A percentile compares a stretch with the other conserved stretches of the same genome.
Conservation (phyloP, 2,888 invertebrate species). For the Tachina fera region DNA sequence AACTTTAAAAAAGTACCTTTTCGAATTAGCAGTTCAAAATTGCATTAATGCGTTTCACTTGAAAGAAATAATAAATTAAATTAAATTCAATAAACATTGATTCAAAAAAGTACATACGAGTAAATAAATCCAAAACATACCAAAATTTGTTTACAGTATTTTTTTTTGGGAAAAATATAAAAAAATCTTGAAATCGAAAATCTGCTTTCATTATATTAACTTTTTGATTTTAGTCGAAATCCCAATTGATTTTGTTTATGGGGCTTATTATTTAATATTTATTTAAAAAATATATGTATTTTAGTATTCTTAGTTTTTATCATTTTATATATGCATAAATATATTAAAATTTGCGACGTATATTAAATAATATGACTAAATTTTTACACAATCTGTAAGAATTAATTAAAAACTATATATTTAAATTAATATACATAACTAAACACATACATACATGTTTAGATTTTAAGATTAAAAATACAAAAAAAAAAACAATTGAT, state of each 20-base stretch:
- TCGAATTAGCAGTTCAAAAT: slow-evolving; percentile 82
- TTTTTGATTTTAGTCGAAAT: slow-evolving; percentile 23
- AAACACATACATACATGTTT: slow-evolving; percentile 43
- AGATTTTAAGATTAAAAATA: slow-evolving; percentile 55
- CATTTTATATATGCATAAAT: slow-evolving; percentile 18
- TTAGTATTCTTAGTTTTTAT: slow-evolving; percentile 26
- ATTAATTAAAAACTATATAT: slow-evolving; percentile 47
- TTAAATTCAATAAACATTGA: slow-evolving; percentile 41
- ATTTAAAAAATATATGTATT: slow-evolving; percentile 13
- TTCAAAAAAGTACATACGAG: slow-evolving; percentile 39
- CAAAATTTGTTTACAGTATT: slow-evolving; percentile 48
- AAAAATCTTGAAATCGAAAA: slow-evolving; percentile 20
- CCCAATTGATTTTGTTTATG: neutral
- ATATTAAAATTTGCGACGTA: slow-evolving; percentile 18
- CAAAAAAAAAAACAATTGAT: slow-evolving; percentile 55
- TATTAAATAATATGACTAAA: slow-evolving; percentile 33
- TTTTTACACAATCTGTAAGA: slow-evolving; percentile 58
- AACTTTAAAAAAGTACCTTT: slow-evolving; percentile 79
- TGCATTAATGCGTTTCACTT: slow-evolving; percentile 75
- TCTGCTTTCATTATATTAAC: slow-evolving; percentile 28
- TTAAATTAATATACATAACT: slow-evolving; percentile 47
- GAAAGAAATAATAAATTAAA: slow-evolving; percentile 44
- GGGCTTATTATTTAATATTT: slow-evolving; percentile 27
- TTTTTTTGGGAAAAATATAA: slow-evolving; percentile 25
- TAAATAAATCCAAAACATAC: slow-evolving; percentile 18